These are phyloP conservation scores for Gallinago undulata DNA, from an alignment of 2,113 vertebrate genomes.

Conservation along the genomic window DNA sequence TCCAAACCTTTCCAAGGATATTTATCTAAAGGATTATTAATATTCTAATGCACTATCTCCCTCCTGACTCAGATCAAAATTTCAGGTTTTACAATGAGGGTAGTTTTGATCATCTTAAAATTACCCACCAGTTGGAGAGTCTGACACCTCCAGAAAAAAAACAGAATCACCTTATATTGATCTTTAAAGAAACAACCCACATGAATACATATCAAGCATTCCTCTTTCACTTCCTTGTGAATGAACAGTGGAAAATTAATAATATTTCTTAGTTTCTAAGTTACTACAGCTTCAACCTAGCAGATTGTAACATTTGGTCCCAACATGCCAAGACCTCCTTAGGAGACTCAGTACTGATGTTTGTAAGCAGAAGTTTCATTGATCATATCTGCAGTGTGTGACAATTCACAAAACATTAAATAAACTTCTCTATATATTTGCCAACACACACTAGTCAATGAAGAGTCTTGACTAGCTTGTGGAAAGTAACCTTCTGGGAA, in stretches of 20 bases:
- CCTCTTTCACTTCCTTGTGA: not conserved
- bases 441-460: not conserved
- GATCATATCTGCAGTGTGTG: not conserved
- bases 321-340: not conserved
- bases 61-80: not conserved
- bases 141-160: not conserved
- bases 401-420: not conserved
- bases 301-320: not conserved
- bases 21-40: not conserved
- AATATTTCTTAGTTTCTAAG: not conserved
- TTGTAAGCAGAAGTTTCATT: not conserved
- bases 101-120: not conserved
- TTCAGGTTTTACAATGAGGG: not conserved
- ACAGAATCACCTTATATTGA: rapidly evolving
- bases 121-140: not conserved
- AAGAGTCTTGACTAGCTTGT: not conserved
- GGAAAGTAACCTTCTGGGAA: not conserved
- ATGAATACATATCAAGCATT: not conserved
- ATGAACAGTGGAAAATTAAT: not conserved
- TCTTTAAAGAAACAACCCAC: not conserved
- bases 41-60: not conserved
- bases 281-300: not conserved
- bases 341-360: not conserved
- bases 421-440: not conserved
- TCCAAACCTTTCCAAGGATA: not conserved